Evolutionary conservation across 1,140 invertebrate species (phyloP), one percentile per base, ranked within the genome.

Genomic region (Papilio dardanus): DNA sequence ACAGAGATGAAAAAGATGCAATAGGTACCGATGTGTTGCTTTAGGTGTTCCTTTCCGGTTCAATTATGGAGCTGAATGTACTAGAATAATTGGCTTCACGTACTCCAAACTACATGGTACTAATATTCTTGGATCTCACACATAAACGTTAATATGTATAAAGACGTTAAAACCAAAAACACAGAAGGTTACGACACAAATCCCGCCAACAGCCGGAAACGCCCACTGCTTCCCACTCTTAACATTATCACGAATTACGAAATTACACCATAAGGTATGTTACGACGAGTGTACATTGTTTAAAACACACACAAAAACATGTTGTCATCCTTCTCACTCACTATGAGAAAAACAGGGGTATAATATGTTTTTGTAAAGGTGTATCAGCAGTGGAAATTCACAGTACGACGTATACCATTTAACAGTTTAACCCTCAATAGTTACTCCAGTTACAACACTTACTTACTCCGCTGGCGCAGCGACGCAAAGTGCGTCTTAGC

Each of bases 201-300:
- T 73, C 46, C 28, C 7, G 35, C 35, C 24, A 19, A 37, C 35
- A 14, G 67, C 67, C 67, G 67, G 31, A 69, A 33, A 24, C 67
- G 67, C 67, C 67, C 19, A 69, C 67, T 7, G 2, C 67, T n/a
- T 69, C 67, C 67, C 35, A 68, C 67, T 7, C 7, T 31, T 31
- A 31, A 19, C 67, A 69, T 69, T 67, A 68, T 68, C 33, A 68
- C 66, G 24, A 19, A 68, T 68, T 69, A 69, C 67, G 67, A 42
- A 19, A 69, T 69, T 40, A 37, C 67, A 3, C 7, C 35, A 12
- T 69, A 68, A 68, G 33, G 28, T 67, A 67, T 35, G 21, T 12
- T 31, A 65, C 21, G 0, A n/a, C 12, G n/a, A 30, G 16, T 31
- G 19, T 33, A 2, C 33, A 67, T 14, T 3, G 31, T 19, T 19